These are phyloP conservation scores for Zaprionus kolodkinae DNA, from an alignment of 1,140 invertebrate genomes.

Conservation along the genomic window DNA sequence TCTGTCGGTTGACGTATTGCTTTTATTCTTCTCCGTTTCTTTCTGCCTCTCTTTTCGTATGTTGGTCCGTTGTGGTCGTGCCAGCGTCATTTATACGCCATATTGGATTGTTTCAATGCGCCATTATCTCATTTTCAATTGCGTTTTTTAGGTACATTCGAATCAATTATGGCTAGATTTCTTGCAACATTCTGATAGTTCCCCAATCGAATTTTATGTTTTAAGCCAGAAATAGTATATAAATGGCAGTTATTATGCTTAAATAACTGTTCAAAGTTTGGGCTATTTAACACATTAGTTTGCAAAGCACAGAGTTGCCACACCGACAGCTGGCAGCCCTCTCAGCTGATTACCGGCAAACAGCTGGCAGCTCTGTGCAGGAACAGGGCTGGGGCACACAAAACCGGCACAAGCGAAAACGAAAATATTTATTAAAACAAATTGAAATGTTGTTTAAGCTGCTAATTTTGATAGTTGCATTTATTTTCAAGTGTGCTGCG, in stretches of 20 bases:
- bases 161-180: conserved; percentile 1
- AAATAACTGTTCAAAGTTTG: conserved; percentile 45
- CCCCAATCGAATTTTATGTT: conserved; percentile 38
- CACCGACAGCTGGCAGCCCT: conserved; percentile 20
- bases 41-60: conserved; percentile 52
- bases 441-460: conserved; percentile 19
- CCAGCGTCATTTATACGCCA: conserved; percentile 68
- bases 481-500: conserved; percentile 8
- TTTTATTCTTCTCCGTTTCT: conserved; percentile 20
- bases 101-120: conserved; percentile 52
- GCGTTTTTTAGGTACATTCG: conserved; percentile 52
- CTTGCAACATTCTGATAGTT: conserved; percentile 10
- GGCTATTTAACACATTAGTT: conserved; percentile 23
- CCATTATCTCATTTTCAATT: conserved; percentile 50
- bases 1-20: conserved; percentile 35
- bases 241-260: neutral
- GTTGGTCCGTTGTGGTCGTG: conserved; percentile 41
- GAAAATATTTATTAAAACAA: conserved; percentile 22
- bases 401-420: conserved; percentile 24
- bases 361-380: conserved; percentile 32
- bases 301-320: conserved; percentile 32
- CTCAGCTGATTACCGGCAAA: conserved; percentile 30
- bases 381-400: conserved; percentile 25
- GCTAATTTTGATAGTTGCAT: conserved; percentile 3
- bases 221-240: conserved; percentile 43